phyloP scores from a whole-genome alignment of 2,113 vertebrate genomes.

The Pseudois nayaur region DNA sequence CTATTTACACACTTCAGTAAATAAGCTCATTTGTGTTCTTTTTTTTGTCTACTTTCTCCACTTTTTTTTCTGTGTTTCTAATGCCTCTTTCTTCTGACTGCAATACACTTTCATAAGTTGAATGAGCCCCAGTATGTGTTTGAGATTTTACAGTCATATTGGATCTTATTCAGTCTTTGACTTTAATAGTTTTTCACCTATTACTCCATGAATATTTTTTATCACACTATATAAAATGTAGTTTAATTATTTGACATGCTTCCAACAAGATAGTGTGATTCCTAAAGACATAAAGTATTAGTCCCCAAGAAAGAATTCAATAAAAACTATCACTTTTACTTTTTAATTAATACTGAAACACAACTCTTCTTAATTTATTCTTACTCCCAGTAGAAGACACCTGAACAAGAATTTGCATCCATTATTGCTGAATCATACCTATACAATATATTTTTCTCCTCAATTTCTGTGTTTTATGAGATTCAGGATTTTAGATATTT shows the following conservation, averaged over 20 bases:
- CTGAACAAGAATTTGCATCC: not conserved
- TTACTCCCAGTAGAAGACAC: not conserved
- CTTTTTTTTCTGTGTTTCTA: not conserved
- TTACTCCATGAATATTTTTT: not conserved
- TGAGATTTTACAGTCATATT: not conserved
- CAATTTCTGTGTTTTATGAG: not conserved
- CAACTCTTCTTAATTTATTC: conserved; percentile 1
- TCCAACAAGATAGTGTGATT: not conserved
- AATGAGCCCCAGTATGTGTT: not conserved
- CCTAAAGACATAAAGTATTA: not conserved
- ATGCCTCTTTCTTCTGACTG: not conserved
- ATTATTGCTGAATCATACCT: not conserved
- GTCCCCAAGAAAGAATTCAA: not conserved
- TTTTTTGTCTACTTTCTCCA: not conserved
- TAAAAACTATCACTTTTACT: not conserved
- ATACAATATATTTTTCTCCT: not conserved
- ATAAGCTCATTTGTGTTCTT: not conserved
- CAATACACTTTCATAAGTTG: not conserved
- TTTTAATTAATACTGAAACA: not conserved
- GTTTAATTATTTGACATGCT: conserved; percentile 20
- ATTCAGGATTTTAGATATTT: not conserved
- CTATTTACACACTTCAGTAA: not conserved
- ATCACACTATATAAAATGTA: not conserved
- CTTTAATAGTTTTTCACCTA: not conserved
- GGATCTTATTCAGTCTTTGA: not conserved